These are phyloP conservation scores for Drosophila gaucha DNA, from an alignment of 2,888 invertebrate genomes.

Conservation along the genomic window DNA sequence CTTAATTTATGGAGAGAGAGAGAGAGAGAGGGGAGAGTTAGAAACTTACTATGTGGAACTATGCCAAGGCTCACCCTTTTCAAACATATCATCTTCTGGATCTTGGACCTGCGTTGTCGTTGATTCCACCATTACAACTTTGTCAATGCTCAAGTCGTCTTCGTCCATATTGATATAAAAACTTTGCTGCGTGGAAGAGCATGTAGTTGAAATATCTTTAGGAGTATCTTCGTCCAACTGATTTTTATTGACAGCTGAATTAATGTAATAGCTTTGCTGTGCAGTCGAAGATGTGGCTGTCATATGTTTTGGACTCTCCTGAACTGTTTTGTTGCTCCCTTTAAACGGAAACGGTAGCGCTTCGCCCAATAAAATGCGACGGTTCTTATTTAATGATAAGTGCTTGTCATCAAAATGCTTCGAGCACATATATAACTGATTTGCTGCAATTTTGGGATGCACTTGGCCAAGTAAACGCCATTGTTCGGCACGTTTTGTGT, in stretches of 20 bases:
- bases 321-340: background rate
- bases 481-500: slow-evolving; percentile 62
- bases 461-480: slow-evolving; percentile 75
- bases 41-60: too few species aligned
- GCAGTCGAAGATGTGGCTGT: slow-evolving; percentile 13
- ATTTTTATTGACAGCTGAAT: background rate
- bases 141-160: slow-evolving; percentile 35
- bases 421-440: slow-evolving; percentile 71
- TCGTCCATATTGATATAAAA: slow-evolving; percentile 50
- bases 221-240: background rate
- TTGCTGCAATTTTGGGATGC: slow-evolving; percentile 40
- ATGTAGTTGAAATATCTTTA: background rate
- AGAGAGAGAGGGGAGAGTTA: background rate
- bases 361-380: slow-evolving; percentile 72
- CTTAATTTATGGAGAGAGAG: slow-evolving; percentile 8
- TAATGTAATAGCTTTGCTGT: slow-evolving; percentile 33
- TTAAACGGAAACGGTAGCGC: slow-evolving; percentile 72
- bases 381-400: slow-evolving; percentile 62
- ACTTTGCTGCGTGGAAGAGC: slow-evolving; percentile 32
- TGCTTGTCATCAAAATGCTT: slow-evolving; percentile 80
- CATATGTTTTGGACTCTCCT: slow-evolving; percentile 2
- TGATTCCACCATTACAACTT: slow-evolving; percentile 59
- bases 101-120: slow-evolving; percentile 36
- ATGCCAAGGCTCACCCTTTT: background rate
- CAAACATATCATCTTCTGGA: background rate